phyloP scores from a whole-genome alignment of 2,797 vertebrate genomes.

The Hypotaenidia okinawae region DNA sequence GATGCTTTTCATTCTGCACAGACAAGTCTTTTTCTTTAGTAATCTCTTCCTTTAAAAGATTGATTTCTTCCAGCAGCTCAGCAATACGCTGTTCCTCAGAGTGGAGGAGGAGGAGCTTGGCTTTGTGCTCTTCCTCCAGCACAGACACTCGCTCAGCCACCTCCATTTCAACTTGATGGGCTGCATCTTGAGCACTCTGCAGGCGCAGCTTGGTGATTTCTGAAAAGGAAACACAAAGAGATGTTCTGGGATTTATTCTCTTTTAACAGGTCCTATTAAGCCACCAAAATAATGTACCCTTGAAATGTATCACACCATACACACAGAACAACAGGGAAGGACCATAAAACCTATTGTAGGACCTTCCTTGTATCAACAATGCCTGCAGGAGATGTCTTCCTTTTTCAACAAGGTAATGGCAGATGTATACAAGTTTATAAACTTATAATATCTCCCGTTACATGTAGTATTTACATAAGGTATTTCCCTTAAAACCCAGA shows the following conservation, averaged over 20 bases:
- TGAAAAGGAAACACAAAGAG: not conserved
- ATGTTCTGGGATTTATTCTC: not conserved
- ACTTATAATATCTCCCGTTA: not conserved
- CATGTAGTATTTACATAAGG: not conserved
- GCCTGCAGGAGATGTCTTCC: not conserved
- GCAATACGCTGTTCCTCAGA: constrained; percentile 68
- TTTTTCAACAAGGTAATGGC: not conserved
- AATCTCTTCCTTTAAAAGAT: constrained; percentile 75
- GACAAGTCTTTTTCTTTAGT: constrained; percentile 63
- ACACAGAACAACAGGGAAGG: not conserved
- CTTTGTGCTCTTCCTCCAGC: constrained; percentile 78
- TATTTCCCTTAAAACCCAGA: not conserved
- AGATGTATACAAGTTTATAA: not conserved
- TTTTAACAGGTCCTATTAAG: not conserved
- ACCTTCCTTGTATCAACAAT: not conserved
- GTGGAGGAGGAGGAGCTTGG: constrained; percentile 52
- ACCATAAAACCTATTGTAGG: not conserved
- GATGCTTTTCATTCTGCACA: constrained; percentile 62
- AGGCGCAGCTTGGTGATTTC: constrained; percentile 79
- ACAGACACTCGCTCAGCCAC: constrained; percentile 72
- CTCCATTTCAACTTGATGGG: constrained; percentile 79
- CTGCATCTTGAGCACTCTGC: constrained; percentile 70
- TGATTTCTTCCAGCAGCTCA: constrained; percentile 76
- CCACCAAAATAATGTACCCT: not conserved
- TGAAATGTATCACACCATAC: not conserved